Conservation (phyloP, 2,797 vertebrate species). For the Glyptemys insculpta region DNA sequence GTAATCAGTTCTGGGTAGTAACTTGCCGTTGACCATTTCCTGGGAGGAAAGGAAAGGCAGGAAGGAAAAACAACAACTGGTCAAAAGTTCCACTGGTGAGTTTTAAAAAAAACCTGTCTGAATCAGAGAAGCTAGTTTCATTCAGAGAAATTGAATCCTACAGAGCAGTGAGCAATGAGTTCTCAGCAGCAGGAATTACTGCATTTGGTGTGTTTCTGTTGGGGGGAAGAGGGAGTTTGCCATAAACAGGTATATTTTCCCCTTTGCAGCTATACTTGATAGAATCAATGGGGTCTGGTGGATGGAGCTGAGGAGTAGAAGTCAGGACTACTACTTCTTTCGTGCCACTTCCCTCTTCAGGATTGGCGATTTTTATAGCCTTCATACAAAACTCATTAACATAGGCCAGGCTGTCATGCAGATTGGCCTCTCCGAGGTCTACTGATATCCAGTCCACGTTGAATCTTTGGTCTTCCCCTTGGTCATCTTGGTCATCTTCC, state of each 20-base stretch:
- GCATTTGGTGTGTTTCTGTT: not conserved
- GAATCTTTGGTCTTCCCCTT: no score
- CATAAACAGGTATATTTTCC: rapidly evolving
- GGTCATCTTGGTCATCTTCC: no score
- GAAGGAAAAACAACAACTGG: constrained; percentile 72
- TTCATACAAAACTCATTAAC: no score
- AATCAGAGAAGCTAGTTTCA: constrained; percentile 43
- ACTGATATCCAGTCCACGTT: no score
- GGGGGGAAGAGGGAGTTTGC: not conserved
- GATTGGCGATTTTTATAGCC: no score
- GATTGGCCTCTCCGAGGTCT: no score
- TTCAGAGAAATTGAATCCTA: not conserved
- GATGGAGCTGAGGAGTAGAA: not conserved
- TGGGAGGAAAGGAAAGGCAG: constrained; percentile 73
- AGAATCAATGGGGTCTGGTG: not conserved
- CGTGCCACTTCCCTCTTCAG: rapidly evolving
- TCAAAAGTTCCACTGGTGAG: constrained; percentile 62
- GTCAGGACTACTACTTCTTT: rapidly evolving
- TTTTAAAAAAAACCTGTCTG: rapidly evolving
- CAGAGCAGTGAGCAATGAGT: not conserved
- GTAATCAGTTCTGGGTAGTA: not conserved
- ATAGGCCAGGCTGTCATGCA: no score
- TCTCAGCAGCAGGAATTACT: not conserved
- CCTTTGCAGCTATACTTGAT: rapidly evolving
- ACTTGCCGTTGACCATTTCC: constrained; percentile 44